These are phyloP conservation scores for Sylvicola fuscatus DNA, from an alignment of 2,888 invertebrate genomes.

Conservation along the genomic window DNA sequence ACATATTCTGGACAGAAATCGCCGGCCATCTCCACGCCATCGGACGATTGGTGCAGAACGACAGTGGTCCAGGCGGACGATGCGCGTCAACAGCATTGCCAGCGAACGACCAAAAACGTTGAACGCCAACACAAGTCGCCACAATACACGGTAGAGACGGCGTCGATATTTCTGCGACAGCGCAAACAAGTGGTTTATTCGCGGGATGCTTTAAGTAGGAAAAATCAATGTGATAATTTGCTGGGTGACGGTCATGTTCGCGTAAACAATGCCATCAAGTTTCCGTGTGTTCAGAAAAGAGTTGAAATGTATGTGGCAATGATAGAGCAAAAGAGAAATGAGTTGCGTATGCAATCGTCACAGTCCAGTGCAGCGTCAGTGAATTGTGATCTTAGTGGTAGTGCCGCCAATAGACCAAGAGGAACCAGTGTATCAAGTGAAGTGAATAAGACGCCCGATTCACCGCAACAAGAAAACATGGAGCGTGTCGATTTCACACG, in stretches of 20 bases:
- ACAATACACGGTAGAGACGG: no score
- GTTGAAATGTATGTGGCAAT: slow-evolving; percentile 12
- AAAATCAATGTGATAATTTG: not conserved
- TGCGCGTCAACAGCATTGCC: no score
- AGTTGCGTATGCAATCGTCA: not conserved
- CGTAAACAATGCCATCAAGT: slow-evolving; percentile 2
- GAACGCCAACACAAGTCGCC: no score
- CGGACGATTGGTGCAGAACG: no score
- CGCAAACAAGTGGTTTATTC: slow-evolving; percentile 5
- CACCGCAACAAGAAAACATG: not conserved
- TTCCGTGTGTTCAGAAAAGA: slow-evolving; percentile 11
- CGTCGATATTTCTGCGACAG: slow-evolving; percentile 1
- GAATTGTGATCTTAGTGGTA: not conserved
- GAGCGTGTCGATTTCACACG: slow-evolving; percentile 10
- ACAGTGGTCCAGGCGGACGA: no score
- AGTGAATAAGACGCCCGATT: not conserved
- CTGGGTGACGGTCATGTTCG: no score
- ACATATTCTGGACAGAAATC: no score
- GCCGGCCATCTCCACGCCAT: no score
- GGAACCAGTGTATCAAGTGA: no score
- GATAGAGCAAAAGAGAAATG: slow-evolving; percentile 9
- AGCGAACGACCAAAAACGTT: no score
- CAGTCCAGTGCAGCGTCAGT: not conserved
- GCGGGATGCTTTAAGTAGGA: slow-evolving; percentile 1
- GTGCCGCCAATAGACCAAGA: no score